Evolutionary conservation across 1,140 invertebrate genomes (phyloP).

Genomic region (Drosophila tani): DNA sequence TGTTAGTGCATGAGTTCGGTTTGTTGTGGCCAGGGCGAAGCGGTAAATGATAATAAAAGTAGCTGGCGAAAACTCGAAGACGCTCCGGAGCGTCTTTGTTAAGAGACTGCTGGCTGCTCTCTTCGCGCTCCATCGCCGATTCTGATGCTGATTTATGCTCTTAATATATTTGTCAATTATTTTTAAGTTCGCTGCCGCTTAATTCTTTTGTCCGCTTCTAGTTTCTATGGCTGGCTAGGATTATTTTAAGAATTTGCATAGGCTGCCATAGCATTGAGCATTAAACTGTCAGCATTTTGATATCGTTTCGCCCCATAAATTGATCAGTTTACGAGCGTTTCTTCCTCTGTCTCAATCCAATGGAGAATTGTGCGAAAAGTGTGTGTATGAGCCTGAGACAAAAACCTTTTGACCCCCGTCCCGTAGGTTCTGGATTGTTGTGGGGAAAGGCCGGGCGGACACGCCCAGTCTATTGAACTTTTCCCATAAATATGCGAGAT

Average conservation of each 20-base stretch:
- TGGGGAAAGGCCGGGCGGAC: conserved; percentile 63
- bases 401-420: conserved; percentile 62
- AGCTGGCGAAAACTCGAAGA: conserved; percentile 20
- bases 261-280: conserved; percentile 29
- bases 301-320: conserved; percentile 64
- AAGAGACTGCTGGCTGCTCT: conserved; percentile 55
- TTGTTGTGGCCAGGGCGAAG: conserved; percentile 54
- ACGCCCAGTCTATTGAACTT: conserved; percentile 64
- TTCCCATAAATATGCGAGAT: conserved; percentile 67
- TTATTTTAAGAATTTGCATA: conserved; percentile 65
- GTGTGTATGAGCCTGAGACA: conserved; percentile 11
- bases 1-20: conserved; percentile 8
- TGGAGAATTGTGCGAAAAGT: conserved; percentile 56
- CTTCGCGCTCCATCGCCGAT: conserved; percentile 69
- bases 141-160: conserved; percentile 82
- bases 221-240: conserved; percentile 40
- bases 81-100: conserved; percentile 9
- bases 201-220: conserved; percentile 61
- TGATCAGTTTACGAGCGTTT: conserved; percentile 58
- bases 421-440: conserved; percentile 42
- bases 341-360: conserved; percentile 34
- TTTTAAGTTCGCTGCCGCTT: conserved; percentile 66
- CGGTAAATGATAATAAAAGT: conserved; percentile 82
- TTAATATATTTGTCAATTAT: conserved; percentile 84
- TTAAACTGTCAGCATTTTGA: conserved; percentile 77